Base-by-base conservation (phyloP, 2,797 vertebrate genomes). In the Eleutherodactylus coqui region DNA sequence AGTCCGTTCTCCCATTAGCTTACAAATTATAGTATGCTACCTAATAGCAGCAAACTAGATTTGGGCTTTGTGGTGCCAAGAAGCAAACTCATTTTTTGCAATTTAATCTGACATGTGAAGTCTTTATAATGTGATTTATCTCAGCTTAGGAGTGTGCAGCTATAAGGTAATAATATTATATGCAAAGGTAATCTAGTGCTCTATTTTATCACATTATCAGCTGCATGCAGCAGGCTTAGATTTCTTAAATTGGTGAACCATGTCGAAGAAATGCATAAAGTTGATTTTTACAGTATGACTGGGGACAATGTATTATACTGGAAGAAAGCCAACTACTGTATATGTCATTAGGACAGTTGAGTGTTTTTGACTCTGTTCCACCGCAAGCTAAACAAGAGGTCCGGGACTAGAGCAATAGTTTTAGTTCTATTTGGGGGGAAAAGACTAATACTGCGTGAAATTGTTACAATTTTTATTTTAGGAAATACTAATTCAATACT, bases 331-430 rank as follows among this genome's bases (percentile, higher is more conserved):
- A 82, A 51, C 29, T 27, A n/a, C n/a, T n/a, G n/a, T n/a, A 53
- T 82, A 36, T 69, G 64, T 32, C 45, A 47, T 29, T 34, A 11
- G 41, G 58, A 67, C 41, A 19, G 78, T 62, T 80, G 27, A 24
- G 38, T 67, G 79, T 81, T 51, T 67, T 51, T 67, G 78, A 67
- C 79, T 81, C 34, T 27, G 13, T 45, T 53, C 47, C 45, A 13
- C 43, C 45, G 41, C 79, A 27, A 27, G 34, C 24, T 51, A 13
- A 82, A 2, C 34, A 1, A 38, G 64, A 38, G 64, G 64, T 38
- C 17, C 36, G 34, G 19, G 64, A 69, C 6, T 38, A 38, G 5
- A 38, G 64, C 34, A 69, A 9, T 24, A 19, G 16, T 69, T 34
- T 34, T 69, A 19, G 32, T 19, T 69, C 34, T 1, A 38, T 69